Evolutionary conservation across 2,113 vertebrate species (phyloP).

Genomic region (Oryzias woworae): DNA sequence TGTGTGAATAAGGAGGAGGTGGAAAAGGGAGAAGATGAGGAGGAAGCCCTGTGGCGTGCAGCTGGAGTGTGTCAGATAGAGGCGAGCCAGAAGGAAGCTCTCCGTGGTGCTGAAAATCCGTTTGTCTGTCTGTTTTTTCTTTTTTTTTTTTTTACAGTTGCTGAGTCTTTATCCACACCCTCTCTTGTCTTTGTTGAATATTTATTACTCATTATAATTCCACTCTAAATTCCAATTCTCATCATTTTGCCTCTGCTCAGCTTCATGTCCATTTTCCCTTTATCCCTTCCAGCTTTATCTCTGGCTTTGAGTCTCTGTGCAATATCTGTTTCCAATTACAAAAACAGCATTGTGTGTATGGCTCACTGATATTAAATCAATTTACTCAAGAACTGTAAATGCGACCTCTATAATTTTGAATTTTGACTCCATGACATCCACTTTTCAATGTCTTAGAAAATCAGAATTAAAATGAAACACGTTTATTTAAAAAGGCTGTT

Average conservation of each 20-base stretch:
- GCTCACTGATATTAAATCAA: neutral
- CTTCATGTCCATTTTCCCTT: neutral
- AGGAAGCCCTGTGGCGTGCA: conserved; percentile 19
- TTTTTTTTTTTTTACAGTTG: neutral
- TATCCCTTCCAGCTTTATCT: neutral
- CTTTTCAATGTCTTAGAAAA: neutral
- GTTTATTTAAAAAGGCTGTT: too few relatives aligned
- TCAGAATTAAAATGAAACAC: too few relatives aligned
- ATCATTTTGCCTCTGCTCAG: neutral
- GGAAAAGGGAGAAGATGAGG: neutral
- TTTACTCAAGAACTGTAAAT: neutral
- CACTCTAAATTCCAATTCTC: neutral
- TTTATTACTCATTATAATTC: conserved; percentile 13
- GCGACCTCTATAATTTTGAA: too few relatives aligned
- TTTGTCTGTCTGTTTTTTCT: neutral
- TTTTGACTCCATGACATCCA: neutral
- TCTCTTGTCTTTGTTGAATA: conserved; percentile 2
- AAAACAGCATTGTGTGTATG: neutral
- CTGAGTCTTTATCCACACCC: conserved; percentile 3
- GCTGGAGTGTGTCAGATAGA: conserved; percentile 36
- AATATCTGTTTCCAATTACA: neutral
- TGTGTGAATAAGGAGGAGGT: conserved; percentile 17
- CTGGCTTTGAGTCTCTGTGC: conserved; percentile 5
- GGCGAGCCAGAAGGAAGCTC: conserved; percentile 36
- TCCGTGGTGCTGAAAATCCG: conserved; percentile 65